Conservation (phyloP, 2,888 invertebrate genomes). For the Patella ulyssiponensis region DNA sequence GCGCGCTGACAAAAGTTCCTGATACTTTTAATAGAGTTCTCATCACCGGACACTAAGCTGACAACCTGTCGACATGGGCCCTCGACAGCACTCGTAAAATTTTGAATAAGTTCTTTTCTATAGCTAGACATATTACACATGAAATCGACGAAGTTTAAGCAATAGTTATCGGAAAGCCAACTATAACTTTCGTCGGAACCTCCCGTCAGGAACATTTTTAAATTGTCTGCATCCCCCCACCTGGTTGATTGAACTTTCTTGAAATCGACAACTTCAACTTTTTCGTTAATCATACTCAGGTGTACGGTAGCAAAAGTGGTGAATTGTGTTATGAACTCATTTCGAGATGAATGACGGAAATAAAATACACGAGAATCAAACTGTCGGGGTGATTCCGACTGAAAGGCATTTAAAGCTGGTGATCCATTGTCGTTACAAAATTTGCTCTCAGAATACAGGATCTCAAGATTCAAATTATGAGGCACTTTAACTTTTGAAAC, state of each 20-base stretch:
- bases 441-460: background rate
- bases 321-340: conserved; percentile 1
- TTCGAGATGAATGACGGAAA: background rate
- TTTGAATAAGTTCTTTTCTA: conserved; percentile 5
- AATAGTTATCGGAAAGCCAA: background rate
- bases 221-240: conserved; percentile 17
- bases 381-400: background rate
- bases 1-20: background rate
- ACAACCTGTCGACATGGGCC: background rate
- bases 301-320: conserved; percentile 1
- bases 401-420: background rate
- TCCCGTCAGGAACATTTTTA: conserved; percentile 11
- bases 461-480: background rate
- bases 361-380: background rate
- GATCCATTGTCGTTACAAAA: background rate
- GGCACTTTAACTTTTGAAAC: background rate
- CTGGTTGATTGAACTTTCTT: conserved; percentile 21
- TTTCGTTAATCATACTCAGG: conserved; percentile 1
- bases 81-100: background rate
- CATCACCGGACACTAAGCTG: background rate
- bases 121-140: conserved; percentile 20
- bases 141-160: conserved; percentile 20
- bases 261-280: conserved; percentile 12
- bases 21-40: background rate
- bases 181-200: background rate